A percentile compares a stretch with the other conserved stretches of the same genome.
Evolutionary conservation across 2,113 vertebrate genomes (phyloP).

Genomic region (Indri indri): DNA sequence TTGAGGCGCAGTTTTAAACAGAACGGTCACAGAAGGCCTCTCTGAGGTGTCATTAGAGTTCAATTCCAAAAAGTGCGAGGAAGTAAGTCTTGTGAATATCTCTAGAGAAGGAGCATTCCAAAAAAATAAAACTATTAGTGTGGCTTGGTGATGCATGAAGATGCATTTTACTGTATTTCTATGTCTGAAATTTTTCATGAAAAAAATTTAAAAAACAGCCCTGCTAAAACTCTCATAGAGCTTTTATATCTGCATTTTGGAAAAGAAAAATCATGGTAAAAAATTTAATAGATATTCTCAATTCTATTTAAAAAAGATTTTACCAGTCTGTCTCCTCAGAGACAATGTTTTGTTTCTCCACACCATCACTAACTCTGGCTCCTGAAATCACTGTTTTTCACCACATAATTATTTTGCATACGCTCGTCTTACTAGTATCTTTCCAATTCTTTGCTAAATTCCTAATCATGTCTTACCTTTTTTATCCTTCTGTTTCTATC

Average conservation of each 20-base stretch:
- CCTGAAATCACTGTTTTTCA: background rate
- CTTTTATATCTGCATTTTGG: constrained; percentile 28
- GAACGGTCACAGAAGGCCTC: background rate
- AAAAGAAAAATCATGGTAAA: background rate
- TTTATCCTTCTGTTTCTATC: background rate
- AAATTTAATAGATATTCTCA: background rate
- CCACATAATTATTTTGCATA: background rate
- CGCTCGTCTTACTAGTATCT: background rate
- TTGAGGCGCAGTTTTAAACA: background rate
- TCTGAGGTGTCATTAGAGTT: background rate
- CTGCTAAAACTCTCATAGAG: background rate
- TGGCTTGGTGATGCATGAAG: background rate
- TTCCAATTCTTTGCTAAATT: constrained; percentile 38
- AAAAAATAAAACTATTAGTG: constrained; percentile 14
- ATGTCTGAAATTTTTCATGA: constrained; percentile 21
- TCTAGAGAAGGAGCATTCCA: background rate
- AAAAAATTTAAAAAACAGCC: background rate
- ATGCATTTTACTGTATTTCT: background rate
- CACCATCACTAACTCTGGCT: background rate
- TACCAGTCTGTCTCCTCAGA: background rate
- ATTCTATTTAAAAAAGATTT: background rate
- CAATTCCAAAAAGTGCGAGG: background rate
- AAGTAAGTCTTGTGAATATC: background rate
- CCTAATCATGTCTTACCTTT: background rate
- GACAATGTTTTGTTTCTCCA: constrained; percentile 9